Conservation (phyloP, 2,113 vertebrate genomes). For the Marmota monax region DNA sequence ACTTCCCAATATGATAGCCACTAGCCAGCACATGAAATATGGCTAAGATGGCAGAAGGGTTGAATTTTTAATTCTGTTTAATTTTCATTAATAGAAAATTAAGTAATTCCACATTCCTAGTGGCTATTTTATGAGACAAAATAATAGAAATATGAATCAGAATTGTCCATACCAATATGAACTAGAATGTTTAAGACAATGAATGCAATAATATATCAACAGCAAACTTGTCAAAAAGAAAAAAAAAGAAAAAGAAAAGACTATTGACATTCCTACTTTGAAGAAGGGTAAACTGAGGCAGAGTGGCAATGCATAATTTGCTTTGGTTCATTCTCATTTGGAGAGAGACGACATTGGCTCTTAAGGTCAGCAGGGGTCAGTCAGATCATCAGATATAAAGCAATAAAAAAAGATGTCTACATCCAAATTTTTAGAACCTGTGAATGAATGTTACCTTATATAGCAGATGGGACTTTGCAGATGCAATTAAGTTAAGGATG, state of each 20-base stretch:
- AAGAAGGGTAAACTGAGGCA: background rate
- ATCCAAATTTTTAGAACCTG: background rate
- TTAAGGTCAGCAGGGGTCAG: background rate
- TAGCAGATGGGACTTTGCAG: background rate
- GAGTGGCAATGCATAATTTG: background rate
- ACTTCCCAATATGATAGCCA: background rate
- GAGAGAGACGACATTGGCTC: background rate
- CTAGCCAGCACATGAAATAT: background rate
- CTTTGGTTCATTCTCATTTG: background rate
- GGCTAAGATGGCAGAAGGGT: background rate
- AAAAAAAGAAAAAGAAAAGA: background rate
- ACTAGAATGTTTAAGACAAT: background rate
- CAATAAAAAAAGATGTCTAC: background rate
- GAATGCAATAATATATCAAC: background rate
- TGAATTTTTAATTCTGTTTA: slow-evolving; percentile 3
- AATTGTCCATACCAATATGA: background rate
- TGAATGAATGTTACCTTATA: background rate
- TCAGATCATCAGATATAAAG: background rate
- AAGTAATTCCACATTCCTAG: background rate
- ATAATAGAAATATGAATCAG: background rate
- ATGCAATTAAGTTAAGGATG: background rate
- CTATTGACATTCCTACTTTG: background rate
- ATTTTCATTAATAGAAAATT: slow-evolving; percentile 14
- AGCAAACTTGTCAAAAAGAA: background rate
- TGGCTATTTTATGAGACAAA: background rate